Evolutionary conservation across 2,113 vertebrate genomes (phyloP).

Genomic region (Mormyrus lacerda): DNA sequence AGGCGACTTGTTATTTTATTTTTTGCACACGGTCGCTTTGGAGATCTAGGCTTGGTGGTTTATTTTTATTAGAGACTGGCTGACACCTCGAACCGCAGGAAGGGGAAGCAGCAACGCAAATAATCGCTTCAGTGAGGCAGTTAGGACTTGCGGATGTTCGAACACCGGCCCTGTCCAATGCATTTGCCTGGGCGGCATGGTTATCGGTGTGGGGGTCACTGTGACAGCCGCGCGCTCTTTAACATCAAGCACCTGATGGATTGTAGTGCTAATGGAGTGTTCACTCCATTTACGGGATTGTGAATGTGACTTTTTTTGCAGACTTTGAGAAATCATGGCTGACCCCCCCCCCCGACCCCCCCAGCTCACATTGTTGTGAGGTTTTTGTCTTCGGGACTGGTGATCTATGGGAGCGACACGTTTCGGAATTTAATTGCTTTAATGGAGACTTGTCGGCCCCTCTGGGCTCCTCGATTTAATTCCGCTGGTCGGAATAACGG

Average conservation of each 20-base stretch:
- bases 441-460: slow-evolving; percentile 27
- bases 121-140: neutral
- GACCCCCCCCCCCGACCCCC: neutral
- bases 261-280: neutral
- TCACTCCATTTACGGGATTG: neutral
- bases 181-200: neutral
- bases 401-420: slow-evolving; percentile 14
- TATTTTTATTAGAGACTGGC: neutral
- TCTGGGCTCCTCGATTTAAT: slow-evolving; percentile 25
- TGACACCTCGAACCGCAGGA: neutral
- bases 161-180: neutral
- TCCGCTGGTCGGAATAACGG: slow-evolving; percentile 1
- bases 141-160: neutral
- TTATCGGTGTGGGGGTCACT: neutral
- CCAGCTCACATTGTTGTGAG: neutral
- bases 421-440: slow-evolving; percentile 21
- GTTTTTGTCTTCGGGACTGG: neutral
- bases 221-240: neutral
- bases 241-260: neutral
- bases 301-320: neutral
- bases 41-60: neutral
- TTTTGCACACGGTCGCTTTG: neutral
- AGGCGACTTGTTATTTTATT: neutral
- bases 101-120: neutral
- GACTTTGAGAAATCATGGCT: neutral